Base-by-base conservation (phyloP, 2,113 vertebrate species). In the Bolborhynchus lineola region DNA sequence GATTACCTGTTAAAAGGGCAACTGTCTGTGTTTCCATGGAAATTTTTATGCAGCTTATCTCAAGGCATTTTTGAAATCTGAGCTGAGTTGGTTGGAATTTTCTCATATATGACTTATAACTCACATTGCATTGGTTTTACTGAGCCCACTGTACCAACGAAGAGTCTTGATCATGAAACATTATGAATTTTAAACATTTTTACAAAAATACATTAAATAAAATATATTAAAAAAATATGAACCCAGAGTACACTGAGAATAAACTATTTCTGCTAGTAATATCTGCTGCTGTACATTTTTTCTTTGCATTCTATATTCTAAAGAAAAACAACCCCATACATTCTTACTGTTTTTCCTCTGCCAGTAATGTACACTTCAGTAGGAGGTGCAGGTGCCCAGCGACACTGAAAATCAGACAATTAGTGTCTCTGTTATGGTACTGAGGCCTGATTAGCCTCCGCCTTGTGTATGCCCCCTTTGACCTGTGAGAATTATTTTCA, bases 321-420 rank as follows among this genome's bases (percentile, higher is more conserved):
- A 44, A 29, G 50, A 76, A 60, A 77, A 90, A 72, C 21, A 16
- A 49, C 20, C 19, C 25, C 31, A 71, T 94, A 53, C 15, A n/a
- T 92, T 77, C 76, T 94, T 95, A 68, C 75, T 41, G 15, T 24
- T 88, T 59, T n/a, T 93, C 20, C 62, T 96, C 55, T 84, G 80
- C 60, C 41, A 52, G 16, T 46, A 78, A 55, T 3, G 1, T 55
- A 50, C 41, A 62, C 53, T 88, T 93, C 76, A 65, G 72, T 79
- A 86, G 76, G 72, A 94, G 76, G 29, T 88, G 72, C 39, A 81
- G 82, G 82, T 76, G 86, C 52, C 91, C 76, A 88, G 86, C 2
- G 69, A 91, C 91, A 76, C 72, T 82, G 92, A 95, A 95, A 97
- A 94, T 90, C 64, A 96, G 64, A 80, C 88, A 88, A 87, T 97